Evolutionary conservation across 2,888 invertebrate species (phyloP).

Genomic region (Pycnomerus fuliginosus): DNA sequence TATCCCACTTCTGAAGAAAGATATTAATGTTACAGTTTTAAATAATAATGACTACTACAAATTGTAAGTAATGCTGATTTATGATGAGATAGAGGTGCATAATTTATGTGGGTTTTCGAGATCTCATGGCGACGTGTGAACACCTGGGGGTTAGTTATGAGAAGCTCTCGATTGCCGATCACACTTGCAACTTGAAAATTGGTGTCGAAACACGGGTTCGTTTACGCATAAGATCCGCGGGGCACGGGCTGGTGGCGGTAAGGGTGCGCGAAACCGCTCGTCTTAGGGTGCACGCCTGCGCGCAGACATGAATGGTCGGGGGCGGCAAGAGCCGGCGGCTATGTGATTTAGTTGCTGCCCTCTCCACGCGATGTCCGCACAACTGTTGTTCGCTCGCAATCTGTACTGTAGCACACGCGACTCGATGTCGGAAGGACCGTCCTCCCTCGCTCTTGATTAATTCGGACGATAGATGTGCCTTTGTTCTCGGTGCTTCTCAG

Average conservation of each 20-base stretch:
- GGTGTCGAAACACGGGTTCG: constrained; percentile 36
- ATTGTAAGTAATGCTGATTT: too few relatives aligned
- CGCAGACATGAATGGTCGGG: constrained; percentile 46
- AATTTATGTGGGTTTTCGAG: constrained; percentile 16
- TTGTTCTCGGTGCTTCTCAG: constrained; percentile 17
- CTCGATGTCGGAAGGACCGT: constrained; percentile 25
- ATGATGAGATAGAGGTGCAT: too few relatives aligned
- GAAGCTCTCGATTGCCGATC: constrained; percentile 33
- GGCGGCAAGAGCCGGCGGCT: constrained; percentile 50
- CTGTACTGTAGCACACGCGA: constrained; percentile 38
- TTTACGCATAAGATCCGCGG: constrained; percentile 36
- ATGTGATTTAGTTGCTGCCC: constrained; percentile 50
- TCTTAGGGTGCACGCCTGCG: constrained; percentile 49
- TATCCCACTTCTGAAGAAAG: too few relatives aligned
- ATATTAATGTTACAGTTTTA: too few relatives aligned
- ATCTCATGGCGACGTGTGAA: constrained; percentile 23
- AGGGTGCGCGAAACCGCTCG: constrained; percentile 44
- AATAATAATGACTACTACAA: too few relatives aligned
- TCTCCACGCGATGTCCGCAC: constrained; percentile 45
- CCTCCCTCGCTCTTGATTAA: constrained; percentile 12
- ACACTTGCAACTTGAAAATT: constrained; percentile 30
- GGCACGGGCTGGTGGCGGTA: constrained; percentile 27
- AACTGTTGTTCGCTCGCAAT: constrained; percentile 29
- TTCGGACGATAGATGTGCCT: constrained; percentile 13
- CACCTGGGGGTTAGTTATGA: constrained; percentile 34